These are phyloP conservation scores for Botrylloides violaceus DNA, from an alignment of 23 tunicate genomes.

Conservation along the genomic window DNA sequence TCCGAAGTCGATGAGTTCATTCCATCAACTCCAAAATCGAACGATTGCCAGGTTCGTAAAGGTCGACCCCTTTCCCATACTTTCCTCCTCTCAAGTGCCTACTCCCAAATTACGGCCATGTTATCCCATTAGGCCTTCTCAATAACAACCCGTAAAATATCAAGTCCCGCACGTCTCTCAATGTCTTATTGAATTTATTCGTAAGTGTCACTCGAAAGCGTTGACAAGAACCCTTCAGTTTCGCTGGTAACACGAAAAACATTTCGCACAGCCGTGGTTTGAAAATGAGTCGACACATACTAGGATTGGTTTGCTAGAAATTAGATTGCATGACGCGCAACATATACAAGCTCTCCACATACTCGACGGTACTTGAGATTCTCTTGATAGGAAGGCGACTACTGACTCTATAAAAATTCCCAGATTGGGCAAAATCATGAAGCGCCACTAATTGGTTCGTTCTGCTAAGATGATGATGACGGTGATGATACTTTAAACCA, in stretches of 20 bases:
- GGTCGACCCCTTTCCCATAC: not conserved
- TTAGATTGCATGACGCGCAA: not conserved
- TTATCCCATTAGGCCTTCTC: not conserved
- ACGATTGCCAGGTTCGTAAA: too few species aligned
- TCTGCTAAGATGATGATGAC: too few species aligned
- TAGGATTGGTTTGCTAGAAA: not conserved
- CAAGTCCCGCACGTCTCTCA: not conserved
- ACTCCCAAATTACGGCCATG: not conserved
- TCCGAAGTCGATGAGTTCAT: too few species aligned
- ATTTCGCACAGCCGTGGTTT: not conserved
- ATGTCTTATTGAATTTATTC: not conserved
- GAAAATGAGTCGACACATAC: too few species aligned
- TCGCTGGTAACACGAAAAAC: not conserved
- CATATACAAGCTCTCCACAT: too few species aligned
- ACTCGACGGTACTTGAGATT: too few species aligned
- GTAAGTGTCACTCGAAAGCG: not conserved
- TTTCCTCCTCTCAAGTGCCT: not conserved
- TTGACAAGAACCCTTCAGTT: not conserved
- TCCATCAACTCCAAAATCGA: too few species aligned
- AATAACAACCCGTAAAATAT: not conserved
- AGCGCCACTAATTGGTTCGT: too few species aligned
- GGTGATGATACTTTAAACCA: too few species aligned
- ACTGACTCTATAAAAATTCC: too few species aligned
- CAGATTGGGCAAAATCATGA: too few species aligned
- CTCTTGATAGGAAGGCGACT: too few species aligned